Evolutionary conservation across 1,140 invertebrate genomes (phyloP).

Genomic region (Megathymus violae): DNA sequence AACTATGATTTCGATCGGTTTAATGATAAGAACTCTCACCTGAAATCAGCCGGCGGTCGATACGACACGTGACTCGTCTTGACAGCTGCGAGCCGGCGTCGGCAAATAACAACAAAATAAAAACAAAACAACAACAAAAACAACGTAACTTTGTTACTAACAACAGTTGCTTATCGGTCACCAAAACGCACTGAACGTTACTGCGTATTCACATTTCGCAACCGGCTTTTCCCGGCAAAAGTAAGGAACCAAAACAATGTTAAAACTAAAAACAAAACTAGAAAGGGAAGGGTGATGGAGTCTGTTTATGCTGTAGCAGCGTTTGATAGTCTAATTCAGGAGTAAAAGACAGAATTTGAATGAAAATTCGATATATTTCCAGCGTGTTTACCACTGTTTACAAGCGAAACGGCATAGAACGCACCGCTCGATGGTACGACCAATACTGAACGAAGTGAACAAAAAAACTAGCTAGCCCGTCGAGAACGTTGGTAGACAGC

Average conservation of each 20-base stretch:
- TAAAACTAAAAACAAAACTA: conserved; percentile 48
- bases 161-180: conserved; percentile 44
- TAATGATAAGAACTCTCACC: conserved; percentile 39
- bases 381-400: conserved; percentile 46
- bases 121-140: conserved; percentile 56
- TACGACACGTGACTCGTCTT: conserved; percentile 57
- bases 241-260: conserved; percentile 57
- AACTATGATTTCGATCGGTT: too few relatives aligned
- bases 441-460: conserved; percentile 61
- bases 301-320: conserved; percentile 9
- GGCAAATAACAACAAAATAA: conserved; percentile 46
- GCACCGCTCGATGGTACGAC: conserved; percentile 56
- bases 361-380: conserved; percentile 39
- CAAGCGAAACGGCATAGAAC: conserved; percentile 47
- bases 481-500: conserved; percentile 42
- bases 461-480: conserved; percentile 57
- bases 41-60: conserved; percentile 51
- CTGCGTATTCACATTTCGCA: conserved; percentile 50
- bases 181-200: conserved; percentile 54
- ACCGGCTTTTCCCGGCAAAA: conserved; percentile 75
- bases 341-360: conserved; percentile 23
- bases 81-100: conserved; percentile 42
- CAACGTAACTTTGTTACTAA: conserved; percentile 42
- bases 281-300: not conserved
- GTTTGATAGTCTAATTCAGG: conserved; percentile 15